Base-by-base conservation (phyloP, 1,140 invertebrate genomes). In the Aphaenogaster ashmeadi region DNA sequence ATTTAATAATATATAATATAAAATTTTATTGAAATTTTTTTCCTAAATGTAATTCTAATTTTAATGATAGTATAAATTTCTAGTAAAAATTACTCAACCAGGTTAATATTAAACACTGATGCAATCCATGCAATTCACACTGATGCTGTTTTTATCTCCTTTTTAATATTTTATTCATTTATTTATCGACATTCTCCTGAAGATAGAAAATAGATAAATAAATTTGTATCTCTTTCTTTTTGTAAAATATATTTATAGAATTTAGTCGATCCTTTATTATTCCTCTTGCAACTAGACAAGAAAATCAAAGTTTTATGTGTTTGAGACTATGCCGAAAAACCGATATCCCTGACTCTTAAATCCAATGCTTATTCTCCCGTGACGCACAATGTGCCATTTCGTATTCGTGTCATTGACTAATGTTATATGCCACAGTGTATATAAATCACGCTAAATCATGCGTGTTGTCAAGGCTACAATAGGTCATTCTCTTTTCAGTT, bases 341-440 rank as follows among this genome's bases (percentile, higher is more conserved):
- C 2, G 2, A 67, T 21, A 36, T 69, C 4, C 27, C 1, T 69
- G 5, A 36, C 5, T 41, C 21, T 2, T 54, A 54, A 52, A 41
- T 81, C 72, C 71, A 89, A 72, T 5, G 13, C 21, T 47, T 78
- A 78, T 87, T 87, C 44, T 18, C 0, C 18, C 18, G 18, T 58
- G 38, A 81, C 33, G 62, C 60, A 79, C 36, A 71, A 81, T 36
- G 18, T 50, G 66, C 66, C 38, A 85, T 91, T 91, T 66, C 2
- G 52, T 81, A 91, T 89, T 91, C 90, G 4, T 72, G 47, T 86
- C 77, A 89, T 58, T 52, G n/a, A 62, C 6, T n/a, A 67, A 88
- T n/a, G 87, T 85, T 81, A 67, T 69, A 79, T 21, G 64, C 54
- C 0, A 4, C 36, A 5, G 38, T 77, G 47, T 33, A 4, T 60